These are phyloP conservation scores for Aporophyla nigra DNA, from an alignment of 2,888 invertebrate species.

Conservation along the genomic window DNA sequence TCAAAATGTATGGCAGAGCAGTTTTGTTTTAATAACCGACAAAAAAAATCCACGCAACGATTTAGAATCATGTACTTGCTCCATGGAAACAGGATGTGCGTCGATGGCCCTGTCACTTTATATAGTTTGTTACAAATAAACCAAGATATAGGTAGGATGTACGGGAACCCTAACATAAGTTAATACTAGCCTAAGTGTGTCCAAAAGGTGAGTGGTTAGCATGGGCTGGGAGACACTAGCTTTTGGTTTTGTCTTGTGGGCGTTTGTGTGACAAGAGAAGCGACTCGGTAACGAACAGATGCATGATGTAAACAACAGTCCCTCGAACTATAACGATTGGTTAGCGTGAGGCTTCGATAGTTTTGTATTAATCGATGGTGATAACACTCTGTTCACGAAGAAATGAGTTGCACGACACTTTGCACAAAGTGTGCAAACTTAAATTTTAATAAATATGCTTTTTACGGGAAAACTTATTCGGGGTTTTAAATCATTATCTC, in stretches of 20 bases:
- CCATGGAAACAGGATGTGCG: too few relatives aligned
- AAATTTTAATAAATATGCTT: neutral
- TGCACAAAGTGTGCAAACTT: conserved; percentile 32
- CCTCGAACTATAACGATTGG: conserved; percentile 70
- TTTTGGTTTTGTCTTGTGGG: conserved; percentile 88
- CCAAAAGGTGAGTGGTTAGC: conserved; percentile 82
- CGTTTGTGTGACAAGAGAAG: conserved; percentile 77
- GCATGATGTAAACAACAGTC: conserved; percentile 80
- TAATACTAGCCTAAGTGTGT: conserved; percentile 57
- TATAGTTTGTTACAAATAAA: conserved; percentile 43
- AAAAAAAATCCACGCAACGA: too few relatives aligned
- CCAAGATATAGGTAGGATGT: conserved; percentile 41
- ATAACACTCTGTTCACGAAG: conserved; percentile 63
- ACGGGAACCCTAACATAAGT: conserved; percentile 51
- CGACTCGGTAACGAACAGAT: conserved; percentile 68
- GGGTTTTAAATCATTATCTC: neutral
- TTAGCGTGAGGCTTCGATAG: conserved; percentile 82
- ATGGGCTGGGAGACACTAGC: conserved; percentile 86
- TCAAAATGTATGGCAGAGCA: too few relatives aligned
- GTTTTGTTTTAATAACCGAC: too few relatives aligned
- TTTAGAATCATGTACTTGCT: too few relatives aligned
- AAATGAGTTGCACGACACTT: neutral
- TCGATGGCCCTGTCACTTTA: too few relatives aligned
- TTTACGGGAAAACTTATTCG: neutral
- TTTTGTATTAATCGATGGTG: conserved; percentile 82